Percentiles rank a stretch among this genome's conserved stretches.
These are phyloP conservation scores for Drosophila gunungcola DNA, from an alignment of 1,140 invertebrate species.

Conservation along the genomic window DNA sequence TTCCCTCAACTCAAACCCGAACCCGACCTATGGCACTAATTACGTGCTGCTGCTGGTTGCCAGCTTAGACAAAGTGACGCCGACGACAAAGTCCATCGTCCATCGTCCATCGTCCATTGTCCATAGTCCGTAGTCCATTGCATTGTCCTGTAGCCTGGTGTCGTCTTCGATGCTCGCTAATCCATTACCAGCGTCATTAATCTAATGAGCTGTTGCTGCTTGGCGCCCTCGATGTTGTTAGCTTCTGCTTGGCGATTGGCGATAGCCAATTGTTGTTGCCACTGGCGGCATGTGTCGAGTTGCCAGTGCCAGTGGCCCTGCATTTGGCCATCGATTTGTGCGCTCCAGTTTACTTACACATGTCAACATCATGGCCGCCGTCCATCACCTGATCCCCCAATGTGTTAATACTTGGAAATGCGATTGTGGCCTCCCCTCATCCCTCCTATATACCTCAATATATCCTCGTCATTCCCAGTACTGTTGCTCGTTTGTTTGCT, in stretches of 20 bases:
- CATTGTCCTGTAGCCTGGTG: conserved; percentile 32
- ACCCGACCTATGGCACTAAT: conserved; percentile 71
- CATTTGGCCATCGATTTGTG: conserved; percentile 29
- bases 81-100: conserved; percentile 56
- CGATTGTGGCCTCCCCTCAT: conserved; percentile 16
- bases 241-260: conserved; percentile 8
- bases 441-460: neutral
- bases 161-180: conserved; percentile 66
- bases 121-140: neutral
- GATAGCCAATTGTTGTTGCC: conserved; percentile 25
- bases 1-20: conserved; percentile 4
- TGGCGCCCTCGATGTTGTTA: conserved; percentile 23
- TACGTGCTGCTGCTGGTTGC: conserved; percentile 67
- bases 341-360: conserved; percentile 62
- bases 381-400: conserved; percentile 71
- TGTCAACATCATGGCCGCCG: conserved; percentile 59
- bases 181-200: conserved; percentile 82
- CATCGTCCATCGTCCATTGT: conserved; percentile 5
- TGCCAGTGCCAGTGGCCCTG: conserved; percentile 11
- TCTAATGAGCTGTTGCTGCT: conserved; percentile 74
- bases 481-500: conserved; percentile 37
- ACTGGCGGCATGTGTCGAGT: conserved; percentile 57
- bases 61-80: conserved; percentile 63
- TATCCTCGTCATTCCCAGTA: conserved; percentile 13
- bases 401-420: conserved; percentile 67